A percentile compares a stretch with the other conserved stretches of the same genome.
phyloP scores from a whole-genome alignment of 2,113 vertebrate species.

The Dipodomys merriami region DNA sequence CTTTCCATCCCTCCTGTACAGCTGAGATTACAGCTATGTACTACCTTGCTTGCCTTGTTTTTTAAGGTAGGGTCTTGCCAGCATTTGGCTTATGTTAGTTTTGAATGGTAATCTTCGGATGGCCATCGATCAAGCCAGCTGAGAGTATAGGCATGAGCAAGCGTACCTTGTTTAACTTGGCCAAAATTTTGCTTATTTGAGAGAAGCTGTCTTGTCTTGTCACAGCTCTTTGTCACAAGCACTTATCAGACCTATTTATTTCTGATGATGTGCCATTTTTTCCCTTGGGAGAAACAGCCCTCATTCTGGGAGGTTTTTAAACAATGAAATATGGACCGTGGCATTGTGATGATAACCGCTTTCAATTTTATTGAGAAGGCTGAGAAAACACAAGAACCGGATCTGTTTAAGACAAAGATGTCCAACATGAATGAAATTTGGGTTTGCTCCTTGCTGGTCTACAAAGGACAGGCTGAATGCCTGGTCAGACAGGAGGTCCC shows the following conservation, averaged over 20 bases:
- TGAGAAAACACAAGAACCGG: constrained; percentile 34
- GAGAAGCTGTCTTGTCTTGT: not conserved
- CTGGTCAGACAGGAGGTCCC: constrained; percentile 57
- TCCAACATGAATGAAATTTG: not conserved
- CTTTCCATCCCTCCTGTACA: not conserved
- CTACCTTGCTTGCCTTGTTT: too few relatives aligned
- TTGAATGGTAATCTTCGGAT: too few relatives aligned
- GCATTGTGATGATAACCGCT: not conserved
- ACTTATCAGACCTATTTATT: not conserved
- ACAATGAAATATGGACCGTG: not conserved
- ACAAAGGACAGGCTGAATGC: constrained; percentile 2
- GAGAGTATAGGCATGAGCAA: too few relatives aligned
- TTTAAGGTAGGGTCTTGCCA: too few relatives aligned
- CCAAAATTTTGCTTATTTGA: not conserved
- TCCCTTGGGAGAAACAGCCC: not conserved
- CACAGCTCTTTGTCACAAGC: not conserved
- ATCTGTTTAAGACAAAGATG: constrained; percentile 49
- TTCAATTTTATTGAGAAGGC: not conserved
- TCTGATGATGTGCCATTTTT: not conserved
- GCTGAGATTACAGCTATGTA: too few relatives aligned
- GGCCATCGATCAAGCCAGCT: too few relatives aligned
- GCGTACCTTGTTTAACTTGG: not conserved
- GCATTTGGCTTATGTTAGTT: too few relatives aligned
- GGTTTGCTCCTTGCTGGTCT: constrained; percentile 48
- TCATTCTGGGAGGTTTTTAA: not conserved